A percentile compares a stretch with the other conserved stretches of the same genome.
Evolutionary conservation across 2,888 invertebrate genomes (phyloP).

Genomic region (Athalia circularis): DNA sequence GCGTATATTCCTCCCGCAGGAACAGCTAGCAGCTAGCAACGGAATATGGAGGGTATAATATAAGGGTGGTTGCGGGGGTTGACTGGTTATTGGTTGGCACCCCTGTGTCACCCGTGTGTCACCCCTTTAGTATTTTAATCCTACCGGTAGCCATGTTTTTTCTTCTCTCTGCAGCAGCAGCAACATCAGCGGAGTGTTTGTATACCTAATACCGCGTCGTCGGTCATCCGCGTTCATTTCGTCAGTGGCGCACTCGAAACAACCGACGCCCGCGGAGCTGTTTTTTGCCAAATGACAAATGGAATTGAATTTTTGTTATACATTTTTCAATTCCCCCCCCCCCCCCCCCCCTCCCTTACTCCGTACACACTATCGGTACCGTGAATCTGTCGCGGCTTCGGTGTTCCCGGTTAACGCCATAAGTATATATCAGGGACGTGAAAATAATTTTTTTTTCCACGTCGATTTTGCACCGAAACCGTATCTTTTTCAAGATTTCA

Average conservation of each 20-base stretch:
- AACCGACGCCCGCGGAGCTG: neutral
- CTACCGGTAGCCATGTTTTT: slow-evolving; percentile 49
- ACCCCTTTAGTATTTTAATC: slow-evolving; percentile 47
- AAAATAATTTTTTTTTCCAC: too few relatives aligned
- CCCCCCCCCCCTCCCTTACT: too few relatives aligned
- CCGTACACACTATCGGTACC: too few relatives aligned
- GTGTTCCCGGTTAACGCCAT: too few relatives aligned
- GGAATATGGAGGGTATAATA: neutral
- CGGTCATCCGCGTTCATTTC: too few relatives aligned
- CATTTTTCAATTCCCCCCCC: too few relatives aligned
- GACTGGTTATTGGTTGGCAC: slow-evolving; percentile 44
- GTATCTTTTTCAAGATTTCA: too few relatives aligned
- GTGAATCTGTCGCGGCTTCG: too few relatives aligned
- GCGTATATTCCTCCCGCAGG: slow-evolving; percentile 17
- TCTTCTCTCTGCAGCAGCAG: slow-evolving; percentile 50
- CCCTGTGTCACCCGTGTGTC: slow-evolving; percentile 42
- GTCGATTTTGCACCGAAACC: too few relatives aligned
- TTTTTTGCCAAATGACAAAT: slow-evolving; percentile 58
- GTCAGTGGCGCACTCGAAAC: slow-evolving; percentile 3
- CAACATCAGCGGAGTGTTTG: neutral
- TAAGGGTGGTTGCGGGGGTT: slow-evolving; percentile 3
- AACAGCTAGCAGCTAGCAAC: neutral
- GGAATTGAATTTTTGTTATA: slow-evolving; percentile 45
- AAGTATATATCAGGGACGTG: too few relatives aligned
- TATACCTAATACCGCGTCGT: too few relatives aligned